Evolutionary conservation across 2,113 vertebrate species (phyloP).

Genomic region (Noctilio leporinus): DNA sequence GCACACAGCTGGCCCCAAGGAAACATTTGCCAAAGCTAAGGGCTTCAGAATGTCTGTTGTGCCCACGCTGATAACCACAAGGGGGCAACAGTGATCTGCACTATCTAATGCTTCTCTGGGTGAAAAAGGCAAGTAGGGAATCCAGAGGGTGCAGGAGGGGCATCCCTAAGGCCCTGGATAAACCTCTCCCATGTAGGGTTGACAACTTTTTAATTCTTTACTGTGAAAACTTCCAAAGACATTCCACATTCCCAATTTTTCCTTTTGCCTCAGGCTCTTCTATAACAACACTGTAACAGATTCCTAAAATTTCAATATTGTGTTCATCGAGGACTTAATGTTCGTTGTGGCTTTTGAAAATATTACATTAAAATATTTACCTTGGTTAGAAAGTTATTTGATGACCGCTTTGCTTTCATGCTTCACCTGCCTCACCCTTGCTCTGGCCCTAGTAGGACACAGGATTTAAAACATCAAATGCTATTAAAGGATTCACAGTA

Average conservation of each 20-base stretch:
- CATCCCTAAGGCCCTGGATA: background rate
- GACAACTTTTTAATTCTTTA: background rate
- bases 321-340: background rate
- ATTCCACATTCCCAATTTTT: background rate
- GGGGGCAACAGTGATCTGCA: background rate
- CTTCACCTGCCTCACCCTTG: background rate
- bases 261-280: background rate
- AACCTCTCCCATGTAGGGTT: background rate
- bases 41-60: background rate
- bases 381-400: background rate
- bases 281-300: background rate
- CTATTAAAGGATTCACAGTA: background rate
- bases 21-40: background rate
- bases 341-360: background rate
- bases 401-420: background rate
- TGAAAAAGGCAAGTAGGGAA: too few species aligned
- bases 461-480: background rate
- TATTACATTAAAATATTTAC: constrained; percentile 14
- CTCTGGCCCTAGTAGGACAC: background rate
- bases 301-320: background rate
- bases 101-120: background rate
- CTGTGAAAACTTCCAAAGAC: background rate
- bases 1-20: fast-evolving
- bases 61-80: background rate
- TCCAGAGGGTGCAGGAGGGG: too few species aligned